Percentiles rank a stretch among this genome's conserved stretches.
Evolutionary conservation across 1,140 invertebrate genomes (phyloP).

Genomic region (Phenacoccus solenopsis): DNA sequence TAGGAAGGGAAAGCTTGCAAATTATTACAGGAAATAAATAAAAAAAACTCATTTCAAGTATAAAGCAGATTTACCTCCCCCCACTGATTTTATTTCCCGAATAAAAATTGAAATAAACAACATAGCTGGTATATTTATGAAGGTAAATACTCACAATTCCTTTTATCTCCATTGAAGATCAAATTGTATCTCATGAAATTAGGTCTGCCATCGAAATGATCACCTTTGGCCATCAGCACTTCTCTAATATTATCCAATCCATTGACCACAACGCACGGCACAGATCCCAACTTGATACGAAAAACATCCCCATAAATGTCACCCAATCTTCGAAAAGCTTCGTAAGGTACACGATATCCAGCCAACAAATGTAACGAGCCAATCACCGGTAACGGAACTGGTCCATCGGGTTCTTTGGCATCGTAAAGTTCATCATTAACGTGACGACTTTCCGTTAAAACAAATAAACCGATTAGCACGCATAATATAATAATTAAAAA

Average conservation of each 20-base stretch:
- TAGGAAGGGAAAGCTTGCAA: no score
- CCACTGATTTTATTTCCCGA: no score
- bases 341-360: slow-evolving; percentile 47
- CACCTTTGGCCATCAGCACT: slow-evolving; percentile 44
- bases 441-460: not conserved
- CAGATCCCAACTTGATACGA: slow-evolving; percentile 43
- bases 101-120: no score
- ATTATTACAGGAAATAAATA: no score
- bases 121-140: not conserved
- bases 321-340: slow-evolving; percentile 44
- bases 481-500: not conserved
- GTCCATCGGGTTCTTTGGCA: slow-evolving; percentile 38
- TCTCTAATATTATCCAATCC: slow-evolving; percentile 48
- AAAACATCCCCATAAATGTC: slow-evolving; percentile 43
- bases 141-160: slow-evolving; percentile 49
- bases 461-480: not conserved
- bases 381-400: slow-evolving; percentile 43
- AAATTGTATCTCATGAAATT: slow-evolving; percentile 48
- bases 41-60: no score
- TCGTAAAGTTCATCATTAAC: not conserved
- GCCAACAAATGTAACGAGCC: slow-evolving; percentile 46
- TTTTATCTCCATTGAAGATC: slow-evolving; percentile 49
- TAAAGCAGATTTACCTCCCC: no score
- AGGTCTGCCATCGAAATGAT: slow-evolving; percentile 50
- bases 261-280: slow-evolving; percentile 48